A percentile compares a stretch with the other conserved stretches of the same genome.
Evolutionary conservation across 2,113 vertebrate genomes (phyloP).

Genomic region (Tragelaphus buxtoni): DNA sequence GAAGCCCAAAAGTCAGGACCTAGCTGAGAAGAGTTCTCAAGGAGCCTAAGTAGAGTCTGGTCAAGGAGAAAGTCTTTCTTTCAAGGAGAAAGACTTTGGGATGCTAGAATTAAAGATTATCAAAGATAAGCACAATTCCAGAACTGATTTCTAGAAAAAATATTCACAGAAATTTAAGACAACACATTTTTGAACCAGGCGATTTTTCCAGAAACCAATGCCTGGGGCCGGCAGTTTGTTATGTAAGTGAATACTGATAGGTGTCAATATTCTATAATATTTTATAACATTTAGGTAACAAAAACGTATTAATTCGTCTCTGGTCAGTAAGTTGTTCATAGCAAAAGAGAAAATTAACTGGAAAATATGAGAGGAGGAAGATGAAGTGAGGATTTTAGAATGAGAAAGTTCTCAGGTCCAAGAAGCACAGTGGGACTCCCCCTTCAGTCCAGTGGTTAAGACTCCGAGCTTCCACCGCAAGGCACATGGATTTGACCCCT

Average conservation of each 20-base stretch:
- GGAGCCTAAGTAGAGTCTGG: not conserved
- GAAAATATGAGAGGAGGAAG: not conserved
- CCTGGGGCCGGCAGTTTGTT: not conserved
- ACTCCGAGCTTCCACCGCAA: not conserved
- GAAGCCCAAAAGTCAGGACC: not conserved
- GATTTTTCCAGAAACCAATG: not conserved
- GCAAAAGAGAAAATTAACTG: not conserved
- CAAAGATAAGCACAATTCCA: not conserved
- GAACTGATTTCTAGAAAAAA: not conserved
- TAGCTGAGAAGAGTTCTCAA: not conserved
- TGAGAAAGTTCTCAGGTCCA: not conserved
- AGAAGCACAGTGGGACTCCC: not conserved
- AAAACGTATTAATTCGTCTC: not conserved
- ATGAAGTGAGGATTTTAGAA: not conserved
- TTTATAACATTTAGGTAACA: not conserved
- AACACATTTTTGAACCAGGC: not conserved
- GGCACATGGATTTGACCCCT: not conserved
- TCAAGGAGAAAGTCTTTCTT: not conserved
- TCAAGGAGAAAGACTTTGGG: not conserved
- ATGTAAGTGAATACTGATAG: not conserved
- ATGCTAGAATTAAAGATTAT: not conserved
- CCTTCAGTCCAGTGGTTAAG: not conserved
- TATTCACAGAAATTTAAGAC: not conserved
- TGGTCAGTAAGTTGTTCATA: not conserved
- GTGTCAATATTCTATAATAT: not conserved